These are phyloP conservation scores for Lagorchestes hirsutus DNA, from an alignment of 2,797 vertebrate genomes.

Conservation along the genomic window DNA sequence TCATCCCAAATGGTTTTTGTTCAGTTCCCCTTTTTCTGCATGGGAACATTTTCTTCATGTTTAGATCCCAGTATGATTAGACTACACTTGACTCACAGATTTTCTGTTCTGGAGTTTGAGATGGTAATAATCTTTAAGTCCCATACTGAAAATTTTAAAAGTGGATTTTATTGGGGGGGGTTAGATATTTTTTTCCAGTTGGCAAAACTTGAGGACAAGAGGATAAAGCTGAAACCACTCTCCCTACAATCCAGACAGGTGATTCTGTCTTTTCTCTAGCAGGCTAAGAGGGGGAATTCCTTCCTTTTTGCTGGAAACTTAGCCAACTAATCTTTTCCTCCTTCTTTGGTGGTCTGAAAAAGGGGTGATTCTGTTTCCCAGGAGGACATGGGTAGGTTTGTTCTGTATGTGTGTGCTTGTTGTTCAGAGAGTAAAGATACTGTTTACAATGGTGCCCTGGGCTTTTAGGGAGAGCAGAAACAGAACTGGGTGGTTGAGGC, in stretches of 20 bases:
- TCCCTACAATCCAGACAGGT: background rate
- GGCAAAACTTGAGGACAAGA: background rate
- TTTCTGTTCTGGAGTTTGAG: background rate
- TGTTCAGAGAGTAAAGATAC: background rate
- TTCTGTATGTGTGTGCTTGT: background rate
- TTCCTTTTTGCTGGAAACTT: conserved; percentile 7
- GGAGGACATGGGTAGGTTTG: background rate
- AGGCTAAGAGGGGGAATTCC: conserved; percentile 15
- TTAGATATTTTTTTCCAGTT: background rate
- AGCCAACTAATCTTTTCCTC: background rate
- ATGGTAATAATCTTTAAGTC: background rate
- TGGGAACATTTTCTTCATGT: conserved; percentile 33
- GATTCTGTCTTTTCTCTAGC: conserved; percentile 21
- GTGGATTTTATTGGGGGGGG: conserved; percentile 1
- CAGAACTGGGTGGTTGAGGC: background rate
- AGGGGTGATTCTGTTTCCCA: background rate
- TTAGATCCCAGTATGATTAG: background rate
- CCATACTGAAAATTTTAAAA: background rate
- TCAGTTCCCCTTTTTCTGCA: conserved; percentile 22
- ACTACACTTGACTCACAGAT: background rate
- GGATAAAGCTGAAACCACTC: conserved; percentile 31
- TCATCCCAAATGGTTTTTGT: background rate
- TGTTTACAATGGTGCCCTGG: background rate
- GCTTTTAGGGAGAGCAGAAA: background rate
- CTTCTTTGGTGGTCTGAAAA: conserved; percentile 24